phyloP scores from a whole-genome alignment of 2,113 vertebrate genomes.

The Catharus fuscescens region DNA sequence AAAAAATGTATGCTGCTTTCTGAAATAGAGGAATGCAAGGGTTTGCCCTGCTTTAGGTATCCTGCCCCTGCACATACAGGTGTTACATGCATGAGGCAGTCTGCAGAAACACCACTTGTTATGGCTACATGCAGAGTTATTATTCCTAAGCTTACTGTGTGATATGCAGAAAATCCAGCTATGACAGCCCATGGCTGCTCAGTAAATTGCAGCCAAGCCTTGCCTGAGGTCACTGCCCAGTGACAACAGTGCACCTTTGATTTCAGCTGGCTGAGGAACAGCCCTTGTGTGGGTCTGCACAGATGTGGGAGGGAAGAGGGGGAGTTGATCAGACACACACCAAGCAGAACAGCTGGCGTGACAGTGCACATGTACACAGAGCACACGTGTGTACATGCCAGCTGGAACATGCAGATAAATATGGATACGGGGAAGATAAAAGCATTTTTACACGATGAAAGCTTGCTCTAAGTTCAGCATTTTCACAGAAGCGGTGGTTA shows the following conservation, averaged over 20 bases:
- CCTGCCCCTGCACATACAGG: neutral
- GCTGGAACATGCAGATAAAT: neutral
- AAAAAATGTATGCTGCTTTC: neutral
- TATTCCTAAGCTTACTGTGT: neutral
- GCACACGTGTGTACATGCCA: neutral
- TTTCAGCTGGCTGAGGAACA: neutral
- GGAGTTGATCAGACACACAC: neutral
- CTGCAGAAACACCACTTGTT: neutral
- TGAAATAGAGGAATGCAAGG: neutral
- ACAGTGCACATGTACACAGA: neutral
- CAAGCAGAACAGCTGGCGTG: neutral
- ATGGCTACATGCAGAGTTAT: neutral
- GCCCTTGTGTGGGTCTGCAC: neutral
- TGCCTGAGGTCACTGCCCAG: neutral
- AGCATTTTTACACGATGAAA: neutral
- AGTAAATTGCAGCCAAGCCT: neutral
- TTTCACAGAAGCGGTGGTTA: conserved; percentile 6
- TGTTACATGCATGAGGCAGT: neutral
- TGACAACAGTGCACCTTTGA: neutral
- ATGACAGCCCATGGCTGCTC: neutral
- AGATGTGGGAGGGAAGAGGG: neutral
- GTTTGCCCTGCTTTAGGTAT: neutral
- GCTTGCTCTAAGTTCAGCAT: neutral
- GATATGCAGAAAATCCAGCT: neutral
- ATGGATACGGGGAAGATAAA: neutral